phyloP scores from a whole-genome alignment of 2,113 vertebrate genomes.

The Girardinichthys multiradiatus region DNA sequence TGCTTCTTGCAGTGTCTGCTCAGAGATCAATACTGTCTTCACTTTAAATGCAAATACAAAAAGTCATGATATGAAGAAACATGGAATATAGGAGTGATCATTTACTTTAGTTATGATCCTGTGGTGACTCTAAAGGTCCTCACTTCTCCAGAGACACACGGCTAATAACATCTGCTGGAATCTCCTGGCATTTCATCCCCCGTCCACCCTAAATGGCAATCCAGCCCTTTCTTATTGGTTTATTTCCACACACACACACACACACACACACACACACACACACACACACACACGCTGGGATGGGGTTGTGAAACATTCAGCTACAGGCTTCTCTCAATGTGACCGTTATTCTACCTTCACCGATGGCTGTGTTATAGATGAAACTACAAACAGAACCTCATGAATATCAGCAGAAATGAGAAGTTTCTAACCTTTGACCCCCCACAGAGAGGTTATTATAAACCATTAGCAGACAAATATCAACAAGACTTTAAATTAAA shows the following conservation, averaged over 20 bases:
- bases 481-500: too few species aligned
- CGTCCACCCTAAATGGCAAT: conserved; percentile 54
- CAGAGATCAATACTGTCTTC: conserved; percentile 16
- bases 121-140: conserved; percentile 55
- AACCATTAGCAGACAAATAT: not conserved
- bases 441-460: not conserved
- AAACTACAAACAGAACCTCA: not conserved
- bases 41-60: conserved; percentile 40
- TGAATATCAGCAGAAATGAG: not conserved
- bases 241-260: conserved; percentile 28
- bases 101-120: conserved; percentile 46
- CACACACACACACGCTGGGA: too few species aligned
- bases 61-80: conserved; percentile 41
- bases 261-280: too few species aligned
- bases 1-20: too few species aligned
- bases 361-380: conserved; percentile 9
- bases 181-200: conserved; percentile 66
- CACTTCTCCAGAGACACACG: conserved; percentile 46
- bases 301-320: conserved; percentile 22
- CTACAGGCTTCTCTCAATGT: conserved; percentile 8
- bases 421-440: not conserved
- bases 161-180: conserved; percentile 63
- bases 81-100: conserved; percentile 29
- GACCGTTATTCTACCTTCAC: conserved; percentile 1
- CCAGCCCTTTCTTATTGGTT: conserved; percentile 52